Evolutionary conservation across 2,113 vertebrate genomes (phyloP).

Genomic region (Ammodytes dubius): DNA sequence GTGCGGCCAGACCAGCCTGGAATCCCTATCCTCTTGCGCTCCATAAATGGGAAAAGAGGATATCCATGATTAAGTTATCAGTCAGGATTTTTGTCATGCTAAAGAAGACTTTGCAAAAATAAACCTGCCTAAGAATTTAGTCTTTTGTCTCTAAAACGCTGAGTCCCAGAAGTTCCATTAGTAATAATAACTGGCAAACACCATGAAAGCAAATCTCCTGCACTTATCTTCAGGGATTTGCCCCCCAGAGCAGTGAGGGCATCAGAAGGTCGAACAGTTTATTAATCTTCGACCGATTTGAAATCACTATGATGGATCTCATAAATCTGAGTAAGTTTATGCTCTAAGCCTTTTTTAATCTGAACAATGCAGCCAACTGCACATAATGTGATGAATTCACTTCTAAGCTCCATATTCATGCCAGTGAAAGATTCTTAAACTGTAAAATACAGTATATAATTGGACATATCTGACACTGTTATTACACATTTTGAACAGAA

Average conservation of each 20-base stretch:
- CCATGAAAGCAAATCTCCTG: conserved; percentile 20
- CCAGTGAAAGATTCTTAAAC: neutral
- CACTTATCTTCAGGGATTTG: conserved; percentile 46
- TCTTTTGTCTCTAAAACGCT: conserved; percentile 13
- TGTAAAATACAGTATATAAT: neutral
- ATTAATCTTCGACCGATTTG: conserved; percentile 27
- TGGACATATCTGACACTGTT: neutral
- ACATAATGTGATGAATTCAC: neutral
- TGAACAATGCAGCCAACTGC: neutral
- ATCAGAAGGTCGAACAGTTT: conserved; percentile 40
- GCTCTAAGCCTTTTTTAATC: conserved; percentile 23
- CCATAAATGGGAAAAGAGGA: conserved; percentile 23
- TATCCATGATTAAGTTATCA: conserved; percentile 25
- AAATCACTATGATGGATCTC: neutral
- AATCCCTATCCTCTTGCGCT: conserved; percentile 35
- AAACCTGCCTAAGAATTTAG: conserved; percentile 11
- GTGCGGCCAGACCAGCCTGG: neutral
- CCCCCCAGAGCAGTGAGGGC: conserved; percentile 12
- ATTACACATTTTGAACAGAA: too few species aligned
- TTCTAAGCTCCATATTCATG: neutral
- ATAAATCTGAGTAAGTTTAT: conserved; percentile 7
- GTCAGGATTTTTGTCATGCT: conserved; percentile 8
- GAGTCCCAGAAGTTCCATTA: neutral
- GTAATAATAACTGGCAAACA: conserved; percentile 33
- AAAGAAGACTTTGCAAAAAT: conserved; percentile 12